phyloP scores from a whole-genome alignment of 2,113 vertebrate species.

The Bombycilla garrulus region DNA sequence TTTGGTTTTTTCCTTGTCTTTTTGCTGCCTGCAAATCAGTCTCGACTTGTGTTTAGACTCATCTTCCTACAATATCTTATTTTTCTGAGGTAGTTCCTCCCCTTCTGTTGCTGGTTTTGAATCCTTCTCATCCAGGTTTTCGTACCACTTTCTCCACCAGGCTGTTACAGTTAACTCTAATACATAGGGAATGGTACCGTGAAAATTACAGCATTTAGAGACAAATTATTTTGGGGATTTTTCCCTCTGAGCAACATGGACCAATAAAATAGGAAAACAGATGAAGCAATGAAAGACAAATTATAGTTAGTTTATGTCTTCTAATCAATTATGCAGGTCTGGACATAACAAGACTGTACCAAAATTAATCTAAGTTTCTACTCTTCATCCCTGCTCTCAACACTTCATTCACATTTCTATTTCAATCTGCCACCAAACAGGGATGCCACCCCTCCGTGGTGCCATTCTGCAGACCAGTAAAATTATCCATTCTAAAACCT shows the following conservation, averaged over 20 bases:
- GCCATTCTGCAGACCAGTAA: background rate
- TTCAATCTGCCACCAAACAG: background rate
- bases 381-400: background rate
- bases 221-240: background rate
- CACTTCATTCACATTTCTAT: background rate
- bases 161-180: background rate
- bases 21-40: conserved; percentile 1
- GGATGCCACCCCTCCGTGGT: background rate
- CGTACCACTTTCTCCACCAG: background rate
- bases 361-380: background rate
- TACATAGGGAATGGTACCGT: background rate
- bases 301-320: background rate
- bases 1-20: conserved; percentile 12
- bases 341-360: background rate
- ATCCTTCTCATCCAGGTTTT: background rate
- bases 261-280: background rate
- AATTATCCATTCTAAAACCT: background rate
- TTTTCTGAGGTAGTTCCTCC: background rate
- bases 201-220: background rate
- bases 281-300: background rate
- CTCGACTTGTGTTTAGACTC: background rate
- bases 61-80: background rate
- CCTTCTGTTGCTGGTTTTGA: background rate
- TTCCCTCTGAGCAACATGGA: background rate
- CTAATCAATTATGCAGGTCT: background rate